Conservation (phyloP, 1,140 invertebrate species). For the Lasaia peninsularis region DNA sequence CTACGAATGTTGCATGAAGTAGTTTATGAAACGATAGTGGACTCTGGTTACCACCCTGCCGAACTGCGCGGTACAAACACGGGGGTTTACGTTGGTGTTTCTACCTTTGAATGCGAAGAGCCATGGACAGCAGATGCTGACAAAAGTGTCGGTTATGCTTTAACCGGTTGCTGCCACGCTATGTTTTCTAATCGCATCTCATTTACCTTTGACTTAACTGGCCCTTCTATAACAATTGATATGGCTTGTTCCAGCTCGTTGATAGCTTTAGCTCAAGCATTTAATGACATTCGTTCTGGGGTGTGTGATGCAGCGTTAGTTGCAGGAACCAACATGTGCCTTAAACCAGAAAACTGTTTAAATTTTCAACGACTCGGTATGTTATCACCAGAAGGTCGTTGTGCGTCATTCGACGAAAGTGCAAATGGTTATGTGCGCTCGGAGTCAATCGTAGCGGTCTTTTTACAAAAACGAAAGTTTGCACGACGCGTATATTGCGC, state of each 20-base stretch:
- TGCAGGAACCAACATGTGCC: constrained; percentile 88
- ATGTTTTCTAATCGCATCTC: constrained; percentile 98
- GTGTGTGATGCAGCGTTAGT: constrained; percentile 96
- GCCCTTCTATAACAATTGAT: constrained; percentile 95
- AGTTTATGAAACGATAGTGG: constrained; percentile 95
- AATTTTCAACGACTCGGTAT: constrained; percentile 95
- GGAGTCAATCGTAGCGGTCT: constrained; percentile 90
- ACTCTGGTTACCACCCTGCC: constrained; percentile 90
- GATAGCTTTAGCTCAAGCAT: constrained; percentile 92
- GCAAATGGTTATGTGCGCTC: constrained; percentile 96
- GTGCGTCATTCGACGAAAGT: constrained; percentile 94
- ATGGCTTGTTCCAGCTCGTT: constrained; percentile 97
- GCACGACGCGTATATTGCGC: constrained; percentile 81
- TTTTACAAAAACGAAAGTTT: constrained; percentile 86
- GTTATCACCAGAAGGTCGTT: constrained; percentile 91
- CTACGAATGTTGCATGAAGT: constrained; percentile 93
- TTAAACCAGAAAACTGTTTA: constrained; percentile 92
- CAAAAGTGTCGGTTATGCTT: constrained; percentile 91
- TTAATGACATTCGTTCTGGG: constrained; percentile 87
- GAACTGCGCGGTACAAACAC: constrained; percentile 89
- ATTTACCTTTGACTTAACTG: constrained; percentile 94
- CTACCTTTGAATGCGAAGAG: constrained; percentile 90
- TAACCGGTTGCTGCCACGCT: constrained; percentile 93
- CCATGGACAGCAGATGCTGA: constrained; percentile 87
- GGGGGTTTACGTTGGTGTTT: constrained; percentile 94